phyloP scores from a whole-genome alignment of 2,113 vertebrate genomes.

The Phycodurus eques region DNA sequence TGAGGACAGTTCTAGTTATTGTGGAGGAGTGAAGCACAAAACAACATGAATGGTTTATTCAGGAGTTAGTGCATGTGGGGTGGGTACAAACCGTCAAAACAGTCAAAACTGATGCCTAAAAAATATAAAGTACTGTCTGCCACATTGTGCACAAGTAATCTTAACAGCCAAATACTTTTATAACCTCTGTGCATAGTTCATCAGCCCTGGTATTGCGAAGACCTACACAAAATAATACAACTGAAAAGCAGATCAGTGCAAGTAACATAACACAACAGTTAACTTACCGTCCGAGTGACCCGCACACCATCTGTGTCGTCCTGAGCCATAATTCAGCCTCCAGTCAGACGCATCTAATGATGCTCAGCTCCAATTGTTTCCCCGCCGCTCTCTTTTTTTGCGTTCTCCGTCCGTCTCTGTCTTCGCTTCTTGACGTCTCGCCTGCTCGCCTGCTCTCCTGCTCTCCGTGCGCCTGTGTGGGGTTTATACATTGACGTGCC shows the following conservation, averaged over 20 bases:
- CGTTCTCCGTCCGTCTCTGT: constrained; percentile 40
- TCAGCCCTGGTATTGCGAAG: background rate
- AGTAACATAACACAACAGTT: background rate
- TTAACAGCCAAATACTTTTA: background rate
- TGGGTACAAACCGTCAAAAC: constrained; percentile 9
- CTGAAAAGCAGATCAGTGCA: background rate
- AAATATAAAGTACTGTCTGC: background rate
- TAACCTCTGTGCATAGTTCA: background rate
- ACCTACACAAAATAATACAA: background rate
- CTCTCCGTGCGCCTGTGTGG: constrained; percentile 49
- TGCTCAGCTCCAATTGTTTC: constrained; percentile 7
- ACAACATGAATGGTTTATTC: constrained; percentile 46
- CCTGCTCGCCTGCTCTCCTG: constrained; percentile 58
- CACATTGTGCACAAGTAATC: background rate
- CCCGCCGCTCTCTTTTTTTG: constrained; percentile 27
- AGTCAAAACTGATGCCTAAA: constrained; percentile 4
- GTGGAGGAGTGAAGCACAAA: constrained; percentile 36
- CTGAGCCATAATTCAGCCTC: constrained; percentile 29
- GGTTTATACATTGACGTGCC: constrained; percentile 63
- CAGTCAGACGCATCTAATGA: constrained; percentile 31
- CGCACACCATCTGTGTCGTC: constrained; percentile 7
- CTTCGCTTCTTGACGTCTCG: constrained; percentile 59
- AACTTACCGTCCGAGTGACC: constrained; percentile 55
- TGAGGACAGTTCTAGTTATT: constrained; percentile 4
- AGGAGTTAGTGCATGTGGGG: constrained; percentile 1